Percentiles rank a stretch among this genome's conserved stretches.
Evolutionary conservation across 2,888 invertebrate species (phyloP).

Genomic region (Stenoptilia bipunctidactyla): DNA sequence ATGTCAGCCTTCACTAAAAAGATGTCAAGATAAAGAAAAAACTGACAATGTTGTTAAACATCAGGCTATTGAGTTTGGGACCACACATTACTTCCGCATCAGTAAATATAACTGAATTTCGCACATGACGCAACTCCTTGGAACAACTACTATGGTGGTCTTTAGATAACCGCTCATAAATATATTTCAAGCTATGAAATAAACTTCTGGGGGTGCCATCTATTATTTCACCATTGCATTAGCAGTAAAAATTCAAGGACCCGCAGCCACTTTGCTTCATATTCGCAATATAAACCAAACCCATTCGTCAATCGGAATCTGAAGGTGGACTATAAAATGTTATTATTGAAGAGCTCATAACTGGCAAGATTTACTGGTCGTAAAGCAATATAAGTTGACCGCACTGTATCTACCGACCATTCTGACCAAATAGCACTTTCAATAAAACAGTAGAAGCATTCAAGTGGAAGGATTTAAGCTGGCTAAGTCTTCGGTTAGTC

Average conservation of each 20-base stretch:
- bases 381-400: conserved; percentile 38
- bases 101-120: not conserved
- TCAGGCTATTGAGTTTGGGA: conserved; percentile 27
- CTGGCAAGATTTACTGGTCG: conserved; percentile 54
- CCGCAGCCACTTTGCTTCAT: conserved; percentile 46
- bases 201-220: no score
- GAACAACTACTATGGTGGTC: not conserved
- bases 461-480: conserved; percentile 22
- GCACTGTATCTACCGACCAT: not conserved
- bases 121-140: not conserved
- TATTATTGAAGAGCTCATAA: conserved; percentile 67
- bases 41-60: conserved; percentile 25
- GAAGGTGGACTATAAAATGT: conserved; percentile 55
- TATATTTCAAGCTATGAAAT: not conserved
- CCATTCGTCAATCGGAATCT: conserved; percentile 52
- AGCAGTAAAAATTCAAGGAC: conserved; percentile 51
- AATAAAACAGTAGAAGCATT: not conserved
- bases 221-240: conserved; percentile 29
- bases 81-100: conserved; percentile 22
- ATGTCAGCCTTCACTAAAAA: conserved; percentile 28
- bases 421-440: not conserved
- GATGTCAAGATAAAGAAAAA: conserved; percentile 31
- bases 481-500: conserved; percentile 40
- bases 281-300: no score
- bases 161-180: no score